Evolutionary conservation across 2,888 invertebrate genomes (phyloP), one percentile per base, ranked within the genome.

Genomic region (Bruchidius siliquastri): DNA sequence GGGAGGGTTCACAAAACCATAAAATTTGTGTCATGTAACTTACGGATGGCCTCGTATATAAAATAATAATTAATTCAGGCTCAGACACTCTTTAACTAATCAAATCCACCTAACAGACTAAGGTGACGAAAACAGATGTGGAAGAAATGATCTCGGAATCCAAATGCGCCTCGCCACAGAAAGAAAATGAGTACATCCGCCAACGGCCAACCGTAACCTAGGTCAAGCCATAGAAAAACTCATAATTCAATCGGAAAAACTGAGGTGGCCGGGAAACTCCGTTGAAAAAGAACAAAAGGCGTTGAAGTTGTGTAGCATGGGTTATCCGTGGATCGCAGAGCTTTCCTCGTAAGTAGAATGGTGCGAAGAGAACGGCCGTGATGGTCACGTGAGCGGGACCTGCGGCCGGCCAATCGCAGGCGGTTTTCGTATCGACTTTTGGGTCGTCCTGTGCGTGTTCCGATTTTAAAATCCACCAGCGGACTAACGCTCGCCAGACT

Each of bases 171-270:
- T 18, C 49, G 8, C 18, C 6, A 26, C 2, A 13, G 13, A 8
- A 49, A 49, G 1, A 49, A 49, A 49, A 49, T 8, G 6, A 49
- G 49, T 49, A 49, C 13, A 49, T 49, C 49, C 6, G 49, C 49
- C 13, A 49, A 13, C 49, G 18, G 49, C 49, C 6, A 18, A 49
- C 49, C 49, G 49, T 18, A 82, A 83, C 83, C 82, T 82, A 77
- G 75, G 77, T 20, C 77, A 82, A 81, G 73, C 76, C 75, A 72
- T 49, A 13, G 78, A 82, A 81, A 83, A 82, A 81, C 80, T 80
- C 81, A 82, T 80, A 81, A 81, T 79, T 82, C 79, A 80, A 83
- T 81, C 81, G 79, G 81, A 81, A 82, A 82, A 80, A 74, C 76
- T 77, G 77, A 74, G 78, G 76, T 77, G 77, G 75, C 76, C 76